These are phyloP conservation scores for Drosophila longiperda DNA, from an alignment of 2,888 invertebrate species.

Conservation along the genomic window DNA sequence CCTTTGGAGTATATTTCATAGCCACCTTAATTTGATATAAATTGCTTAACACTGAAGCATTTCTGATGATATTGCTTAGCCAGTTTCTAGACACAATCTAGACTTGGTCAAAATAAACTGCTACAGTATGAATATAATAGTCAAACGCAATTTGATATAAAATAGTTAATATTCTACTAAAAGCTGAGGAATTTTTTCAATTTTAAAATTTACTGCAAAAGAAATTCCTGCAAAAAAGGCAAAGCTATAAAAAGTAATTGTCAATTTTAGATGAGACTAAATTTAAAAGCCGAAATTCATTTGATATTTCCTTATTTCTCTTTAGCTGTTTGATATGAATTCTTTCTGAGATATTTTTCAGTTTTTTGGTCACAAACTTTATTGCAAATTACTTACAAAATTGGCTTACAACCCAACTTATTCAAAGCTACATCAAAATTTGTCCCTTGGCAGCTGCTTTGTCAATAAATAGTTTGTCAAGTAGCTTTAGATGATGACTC, in stretches of 20 bases:
- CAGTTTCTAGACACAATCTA: background rate
- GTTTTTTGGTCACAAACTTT: background rate
- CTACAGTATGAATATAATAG: background rate
- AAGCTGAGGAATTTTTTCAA: no score
- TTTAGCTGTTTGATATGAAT: background rate
- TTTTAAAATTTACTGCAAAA: background rate
- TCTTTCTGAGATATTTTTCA: background rate
- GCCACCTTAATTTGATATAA: background rate
- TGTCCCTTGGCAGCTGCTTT: background rate
- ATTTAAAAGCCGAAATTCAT: background rate
- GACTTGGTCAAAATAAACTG: no score
- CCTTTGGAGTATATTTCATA: background rate
- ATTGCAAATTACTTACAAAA: background rate
- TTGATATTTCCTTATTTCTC: background rate
- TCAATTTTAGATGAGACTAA: background rate
- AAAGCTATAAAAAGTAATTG: background rate
- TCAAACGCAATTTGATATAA: background rate
- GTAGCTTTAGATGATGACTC: constrained; percentile 30
- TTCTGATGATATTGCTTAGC: background rate
- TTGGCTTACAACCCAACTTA: constrained; percentile 17
- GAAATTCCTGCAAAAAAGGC: background rate
- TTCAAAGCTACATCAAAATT: constrained; percentile 15
- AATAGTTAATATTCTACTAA: no score
- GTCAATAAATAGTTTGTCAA: constrained; percentile 47
- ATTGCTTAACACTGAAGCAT: background rate